Evolutionary conservation across 2,797 vertebrate genomes (phyloP).

Genomic region (Delichon dasypus): DNA sequence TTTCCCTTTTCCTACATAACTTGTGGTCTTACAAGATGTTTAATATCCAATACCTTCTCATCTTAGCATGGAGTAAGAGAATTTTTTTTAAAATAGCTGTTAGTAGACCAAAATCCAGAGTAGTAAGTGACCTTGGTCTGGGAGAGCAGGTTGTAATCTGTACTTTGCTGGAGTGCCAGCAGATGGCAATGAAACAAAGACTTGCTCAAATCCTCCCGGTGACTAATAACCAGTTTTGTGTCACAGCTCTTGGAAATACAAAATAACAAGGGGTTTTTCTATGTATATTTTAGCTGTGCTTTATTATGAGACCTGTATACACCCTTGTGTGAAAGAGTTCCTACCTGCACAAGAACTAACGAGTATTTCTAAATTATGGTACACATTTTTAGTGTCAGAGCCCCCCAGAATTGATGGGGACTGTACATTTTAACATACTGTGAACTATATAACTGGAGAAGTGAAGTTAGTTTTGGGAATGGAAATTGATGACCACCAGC

Average conservation of each 20-base stretch:
- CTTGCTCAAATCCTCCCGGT: background rate
- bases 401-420: background rate
- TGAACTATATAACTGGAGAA: background rate
- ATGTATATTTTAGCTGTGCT: background rate
- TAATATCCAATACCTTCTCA: background rate
- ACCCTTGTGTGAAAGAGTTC: background rate
- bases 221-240: background rate
- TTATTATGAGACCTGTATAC: background rate
- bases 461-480: background rate
- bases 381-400: background rate
- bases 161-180: constrained; percentile 28
- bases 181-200: constrained; percentile 65
- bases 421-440: background rate
- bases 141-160: background rate
- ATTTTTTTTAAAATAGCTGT: background rate
- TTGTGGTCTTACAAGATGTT: background rate
- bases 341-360: background rate
- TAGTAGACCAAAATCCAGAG: background rate
- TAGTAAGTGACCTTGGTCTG: background rate
- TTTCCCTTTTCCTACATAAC: background rate
- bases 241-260: background rate
- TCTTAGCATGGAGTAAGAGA: background rate
- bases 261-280: background rate
- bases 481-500: background rate
- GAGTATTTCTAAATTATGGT: background rate